Base-by-base conservation (phyloP, 2,113 vertebrate species). In the Clarias batrachus region DNA sequence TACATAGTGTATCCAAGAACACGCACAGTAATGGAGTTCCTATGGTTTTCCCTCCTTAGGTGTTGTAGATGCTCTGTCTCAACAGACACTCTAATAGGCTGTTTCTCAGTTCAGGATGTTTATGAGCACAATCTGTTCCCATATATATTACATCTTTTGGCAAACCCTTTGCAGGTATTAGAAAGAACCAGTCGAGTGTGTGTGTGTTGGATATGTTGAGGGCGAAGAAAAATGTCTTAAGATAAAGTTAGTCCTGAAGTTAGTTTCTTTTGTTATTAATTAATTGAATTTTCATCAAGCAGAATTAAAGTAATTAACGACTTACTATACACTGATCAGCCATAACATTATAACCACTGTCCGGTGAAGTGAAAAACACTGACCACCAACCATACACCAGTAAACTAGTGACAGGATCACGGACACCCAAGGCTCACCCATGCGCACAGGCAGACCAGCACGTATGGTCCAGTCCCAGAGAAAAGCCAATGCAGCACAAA, bases 1-100 rank as follows among this genome's bases (percentile, higher is more conserved):
- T 99, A 95, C 65, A 62, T 14, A 3, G 30, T 17, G 12, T 23
- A 10, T n/a, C 30, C 25, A 73, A 60, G 3, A 48, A 0, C 63
- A 3, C 52, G 80, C 33, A 27, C 30, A 85, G 8, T 71, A 9
- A 82, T 23, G 0, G 27, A 19, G 25, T 65, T 48, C 10, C 23
- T 66, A 16, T 13, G n/a, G 25, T 66, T 27, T 13, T 48, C 48
- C n/a, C 63, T 27, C 12, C 63, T 12, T 27, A n/a, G 63, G 3
- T 2, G 9, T 25, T 25, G 25, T 63, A 65, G 63, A 65, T 65
- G 12, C 63, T 10, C 11, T 66, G n/a, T 66, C 63, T 10, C 63
- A 66, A 13, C n/a, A 66, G 63, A 27, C 25, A 66, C 25, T 41
- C 41, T 41, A 41, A 41, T 41, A 41, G 41, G 4, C 41, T 6